Conservation (phyloP, 2,113 vertebrate genomes). For the Nanorana parkeri region DNA sequence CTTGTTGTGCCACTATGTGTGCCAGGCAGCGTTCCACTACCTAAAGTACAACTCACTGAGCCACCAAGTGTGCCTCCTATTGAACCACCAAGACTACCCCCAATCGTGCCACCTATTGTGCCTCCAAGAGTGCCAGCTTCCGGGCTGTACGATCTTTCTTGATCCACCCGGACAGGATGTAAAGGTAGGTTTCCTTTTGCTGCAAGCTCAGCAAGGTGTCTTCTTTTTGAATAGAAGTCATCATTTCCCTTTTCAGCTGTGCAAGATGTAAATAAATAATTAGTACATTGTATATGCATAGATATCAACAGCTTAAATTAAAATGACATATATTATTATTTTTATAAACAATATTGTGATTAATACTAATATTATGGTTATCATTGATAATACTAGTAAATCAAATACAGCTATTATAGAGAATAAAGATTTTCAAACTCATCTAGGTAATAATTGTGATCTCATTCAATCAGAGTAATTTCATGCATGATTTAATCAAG, state of each 20-base stretch:
- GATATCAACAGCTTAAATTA: too few relatives aligned
- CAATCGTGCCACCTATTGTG: background rate
- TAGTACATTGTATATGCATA: background rate
- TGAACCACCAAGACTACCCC: conserved; percentile 1
- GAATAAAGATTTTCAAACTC: too few relatives aligned
- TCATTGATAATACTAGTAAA: too few relatives aligned
- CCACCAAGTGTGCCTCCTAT: conserved; percentile 5
- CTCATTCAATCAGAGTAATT: too few relatives aligned
- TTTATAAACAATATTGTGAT: background rate
- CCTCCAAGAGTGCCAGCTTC: conserved; percentile 73
- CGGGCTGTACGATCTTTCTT: conserved; percentile 85
- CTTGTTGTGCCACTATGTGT: conserved; percentile 5
- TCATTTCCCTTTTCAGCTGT: conserved; percentile 93
- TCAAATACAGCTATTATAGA: too few relatives aligned
- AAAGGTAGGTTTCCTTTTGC: conserved; percentile 89
- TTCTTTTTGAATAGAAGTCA: conserved; percentile 90
- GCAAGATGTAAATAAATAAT: conserved; percentile 43
- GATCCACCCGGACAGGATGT: conserved; percentile 85
- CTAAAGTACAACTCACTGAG: background rate
- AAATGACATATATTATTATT: background rate
- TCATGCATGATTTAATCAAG: too few relatives aligned
- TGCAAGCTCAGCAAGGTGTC: conserved; percentile 89
- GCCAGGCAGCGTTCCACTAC: conserved; percentile 16
- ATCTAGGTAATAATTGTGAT: too few relatives aligned
- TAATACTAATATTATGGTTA: too few relatives aligned